phyloP scores from a whole-genome alignment of 2,888 invertebrate species.

The Dynastes tityus region DNA sequence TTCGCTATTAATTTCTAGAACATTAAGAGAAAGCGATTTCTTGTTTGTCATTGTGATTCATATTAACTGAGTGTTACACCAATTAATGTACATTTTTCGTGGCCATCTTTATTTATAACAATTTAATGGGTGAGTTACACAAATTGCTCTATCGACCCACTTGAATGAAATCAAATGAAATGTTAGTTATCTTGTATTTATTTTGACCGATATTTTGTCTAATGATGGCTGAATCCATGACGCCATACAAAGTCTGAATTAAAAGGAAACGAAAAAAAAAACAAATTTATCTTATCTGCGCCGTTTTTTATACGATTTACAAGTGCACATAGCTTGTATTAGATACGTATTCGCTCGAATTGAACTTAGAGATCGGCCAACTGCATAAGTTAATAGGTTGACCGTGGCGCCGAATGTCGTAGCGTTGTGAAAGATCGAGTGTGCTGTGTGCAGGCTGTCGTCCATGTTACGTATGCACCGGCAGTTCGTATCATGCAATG shows the following conservation, averaged over 20 bases:
- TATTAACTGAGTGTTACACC: too few relatives aligned
- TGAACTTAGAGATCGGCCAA: constrained; percentile 26
- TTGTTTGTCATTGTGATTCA: too few relatives aligned
- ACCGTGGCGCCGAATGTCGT: constrained; percentile 35
- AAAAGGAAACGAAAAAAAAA: not conserved
- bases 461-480: constrained; percentile 33
- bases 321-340: not conserved
- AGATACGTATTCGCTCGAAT: constrained; percentile 6
- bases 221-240: too few relatives aligned
- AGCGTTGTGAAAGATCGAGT: constrained; percentile 19
- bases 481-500: constrained; percentile 24
- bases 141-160: too few relatives aligned
- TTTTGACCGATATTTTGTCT: too few relatives aligned
- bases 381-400: constrained; percentile 23
- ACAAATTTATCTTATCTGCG: constrained; percentile 33
- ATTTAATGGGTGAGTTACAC: too few relatives aligned
- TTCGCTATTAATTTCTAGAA: too few relatives aligned
- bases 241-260: not conserved
- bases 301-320: not conserved
- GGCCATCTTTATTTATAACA: too few relatives aligned
- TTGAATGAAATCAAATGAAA: too few relatives aligned
- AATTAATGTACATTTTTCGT: too few relatives aligned
- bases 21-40: too few relatives aligned
- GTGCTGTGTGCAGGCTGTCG: constrained; percentile 15
- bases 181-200: too few relatives aligned